A percentile compares a stretch with the other conserved stretches of the same genome.
phyloP scores from a whole-genome alignment of 1,140 invertebrate species.

The Caenorhabditis latens region DNA sequence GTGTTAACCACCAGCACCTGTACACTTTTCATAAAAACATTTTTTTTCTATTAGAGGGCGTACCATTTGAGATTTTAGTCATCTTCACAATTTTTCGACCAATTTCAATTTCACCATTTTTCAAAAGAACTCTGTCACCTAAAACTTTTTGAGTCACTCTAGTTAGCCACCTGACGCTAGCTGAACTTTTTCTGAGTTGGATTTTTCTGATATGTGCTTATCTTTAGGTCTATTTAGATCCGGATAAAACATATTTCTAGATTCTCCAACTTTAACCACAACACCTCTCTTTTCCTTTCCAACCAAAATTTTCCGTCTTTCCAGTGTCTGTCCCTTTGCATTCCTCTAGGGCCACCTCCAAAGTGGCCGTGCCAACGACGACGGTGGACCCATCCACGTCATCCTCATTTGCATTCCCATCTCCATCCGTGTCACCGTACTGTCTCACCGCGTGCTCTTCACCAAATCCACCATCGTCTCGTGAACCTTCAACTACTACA shows the following conservation, averaged over 20 bases:
- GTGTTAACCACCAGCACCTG: no score
- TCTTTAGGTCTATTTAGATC: no score
- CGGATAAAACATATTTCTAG: not conserved
- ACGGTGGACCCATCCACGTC: conserved; percentile 52
- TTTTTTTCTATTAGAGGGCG: no score
- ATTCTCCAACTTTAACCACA: not conserved
- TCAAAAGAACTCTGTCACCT: not conserved
- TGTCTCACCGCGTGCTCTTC: conserved; percentile 31
- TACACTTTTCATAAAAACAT: no score
- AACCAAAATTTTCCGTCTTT: not conserved
- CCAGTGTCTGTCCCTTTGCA: not conserved
- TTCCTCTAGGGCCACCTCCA: conserved; percentile 49
- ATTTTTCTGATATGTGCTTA: no score
- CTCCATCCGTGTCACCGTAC: conserved; percentile 26
- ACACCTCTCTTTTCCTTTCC: no score
- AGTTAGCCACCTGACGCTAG: no score
- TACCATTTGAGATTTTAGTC: no score
- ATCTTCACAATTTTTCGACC: not conserved
- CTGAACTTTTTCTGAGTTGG: not conserved
- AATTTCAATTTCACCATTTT: not conserved
- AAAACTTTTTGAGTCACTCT: no score
- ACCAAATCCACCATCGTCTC: conserved; percentile 20
- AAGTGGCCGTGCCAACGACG: conserved; percentile 45
- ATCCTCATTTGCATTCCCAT: conserved; percentile 1
- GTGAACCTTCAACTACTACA: not conserved